Evolutionary conservation across 2,888 invertebrate genomes (phyloP), one percentile per base, ranked within the genome.

Genomic region (Xestia xanthographa): DNA sequence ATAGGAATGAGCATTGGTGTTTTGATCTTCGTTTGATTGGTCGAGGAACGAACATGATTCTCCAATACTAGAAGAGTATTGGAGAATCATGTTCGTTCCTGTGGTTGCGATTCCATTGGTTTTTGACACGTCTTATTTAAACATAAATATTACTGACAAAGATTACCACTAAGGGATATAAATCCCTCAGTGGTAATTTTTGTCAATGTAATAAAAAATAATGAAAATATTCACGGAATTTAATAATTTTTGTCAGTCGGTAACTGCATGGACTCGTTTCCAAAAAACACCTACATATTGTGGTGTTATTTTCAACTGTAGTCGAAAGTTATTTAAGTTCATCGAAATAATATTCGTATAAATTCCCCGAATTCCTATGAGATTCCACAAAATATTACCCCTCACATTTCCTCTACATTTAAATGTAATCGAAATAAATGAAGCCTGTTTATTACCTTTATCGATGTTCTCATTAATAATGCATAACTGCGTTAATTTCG

Each of bases 381-480:
- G 56, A 73, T 60, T 68, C 3, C 12, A 70, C n/a, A 65, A 48
- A 71, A 82, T 48, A 66, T 53, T 38, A 60, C 29, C n/a, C 1
- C 12, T 17, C 17, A 58, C n/a, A 70, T 80, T 66, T 34, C 45
- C 29, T 45, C 29, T 50, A 41, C 43, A 70, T 56, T 48, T 58
- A n/a, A 53, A 68, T 45, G 34, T 63, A 45, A 69, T 72, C 41
- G 34, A 50, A 77, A 65, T 77, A 50, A 77, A 66, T 72, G 20
- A 74, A 66, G 22, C 48, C 48, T 38, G 45, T 75, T 71, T 77
- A 80, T 78, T 83, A 84, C 83, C 83, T 78, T 60, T 48, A 72
- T 50, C 26, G 66, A 56, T 45, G 79, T 60, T 60, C 17, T 74
- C 72, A 60, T 78, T 75, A 75, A 77, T 77, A 56, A 63, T 58